Conservation (phyloP, 1,140 invertebrate species). For the Brachionus sp. region DNA sequence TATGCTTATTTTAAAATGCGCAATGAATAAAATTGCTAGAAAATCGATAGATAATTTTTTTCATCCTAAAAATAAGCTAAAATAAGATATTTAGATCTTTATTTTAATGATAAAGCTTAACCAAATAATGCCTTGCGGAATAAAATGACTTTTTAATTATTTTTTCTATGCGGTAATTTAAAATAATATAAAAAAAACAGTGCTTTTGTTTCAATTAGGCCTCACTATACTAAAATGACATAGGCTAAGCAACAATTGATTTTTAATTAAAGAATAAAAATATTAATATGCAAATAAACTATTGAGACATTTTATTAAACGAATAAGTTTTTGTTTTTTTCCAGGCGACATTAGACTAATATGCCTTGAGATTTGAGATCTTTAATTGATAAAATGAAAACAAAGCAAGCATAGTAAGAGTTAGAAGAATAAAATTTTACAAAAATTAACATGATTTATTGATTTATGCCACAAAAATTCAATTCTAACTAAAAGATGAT, state of each 20-base stretch:
- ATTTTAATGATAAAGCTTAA: background rate
- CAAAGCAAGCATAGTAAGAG: background rate
- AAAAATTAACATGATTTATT: constrained; percentile 4
- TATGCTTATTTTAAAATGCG: background rate
- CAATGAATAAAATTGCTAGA: background rate
- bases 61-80: background rate
- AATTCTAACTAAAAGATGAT: background rate
- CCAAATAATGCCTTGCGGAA: background rate
- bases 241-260: background rate
- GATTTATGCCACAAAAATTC: background rate
- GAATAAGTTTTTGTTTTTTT: background rate
- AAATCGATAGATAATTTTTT: background rate
- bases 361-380: background rate
- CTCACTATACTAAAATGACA: background rate
- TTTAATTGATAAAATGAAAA: background rate
- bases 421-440: background rate
- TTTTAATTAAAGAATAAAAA: background rate
- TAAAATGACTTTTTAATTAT: background rate
- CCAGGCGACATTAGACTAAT: background rate
- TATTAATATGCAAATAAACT: background rate
- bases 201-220: background rate
- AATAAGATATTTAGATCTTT: background rate
- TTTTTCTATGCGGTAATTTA: background rate
- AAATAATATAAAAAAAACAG: background rate
- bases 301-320: background rate